Evolutionary conservation across 2,888 invertebrate genomes (phyloP), one percentile per base, ranked within the genome.

Genomic region (Agriopis aurantiaria): DNA sequence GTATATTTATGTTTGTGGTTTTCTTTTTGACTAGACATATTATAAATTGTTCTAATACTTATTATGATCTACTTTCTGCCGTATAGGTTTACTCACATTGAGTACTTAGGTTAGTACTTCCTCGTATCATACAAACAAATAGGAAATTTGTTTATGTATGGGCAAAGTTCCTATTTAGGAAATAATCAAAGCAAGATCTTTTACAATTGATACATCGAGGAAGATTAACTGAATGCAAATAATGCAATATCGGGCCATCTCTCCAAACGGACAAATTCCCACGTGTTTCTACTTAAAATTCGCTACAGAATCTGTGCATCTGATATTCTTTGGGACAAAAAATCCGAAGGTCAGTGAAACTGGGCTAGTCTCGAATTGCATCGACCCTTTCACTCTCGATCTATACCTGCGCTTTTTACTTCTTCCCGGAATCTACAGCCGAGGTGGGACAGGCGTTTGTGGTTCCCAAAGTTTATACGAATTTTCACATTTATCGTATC

Each of bases 321-420:
- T 88, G 91, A 91, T 91, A 84, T 81, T 76, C 73, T 74, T 73
- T 76, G 79, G 78, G 80, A 83, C 88, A 92, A 93, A 92, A 91
- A 91, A 86, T 69, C 76, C 69, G 83, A 89, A 90, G 93, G 93
- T 92, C 93, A 93, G 91, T 86, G 90, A 92, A 93, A 91, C 92
- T 90, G 85, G 89, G 88, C 88, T 84, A 85, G 87, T 85, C 91
- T 93, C 93, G 86, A 85, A 91, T 94, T 93, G 94, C 93, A 91
- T 87, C 86, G 94, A 92, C 93, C 94, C 94, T 94, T 94, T 94
- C 94, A 94, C 94, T 94, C 91, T 94, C 93, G 85, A 86, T 83
- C 80, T 85, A 79, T 93, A 94, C 94, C 94, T 94, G 94, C 92
- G 90, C 91, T 94, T 94, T 93, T 94, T 93, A 88, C 85, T 82